phyloP scores from a whole-genome alignment of 2,888 invertebrate genomes.

The Drosophila antonietae region DNA sequence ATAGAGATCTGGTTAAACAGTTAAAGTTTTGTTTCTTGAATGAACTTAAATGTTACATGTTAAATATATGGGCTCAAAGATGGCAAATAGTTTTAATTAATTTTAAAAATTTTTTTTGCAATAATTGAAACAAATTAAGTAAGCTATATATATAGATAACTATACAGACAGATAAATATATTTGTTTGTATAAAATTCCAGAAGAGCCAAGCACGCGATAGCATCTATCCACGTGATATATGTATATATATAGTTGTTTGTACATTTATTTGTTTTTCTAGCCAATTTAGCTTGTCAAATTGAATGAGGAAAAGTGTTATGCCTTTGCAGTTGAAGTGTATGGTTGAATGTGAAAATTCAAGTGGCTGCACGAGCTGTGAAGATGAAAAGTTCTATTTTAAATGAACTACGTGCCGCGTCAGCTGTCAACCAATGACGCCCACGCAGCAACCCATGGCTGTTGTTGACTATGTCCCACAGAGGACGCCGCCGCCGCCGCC shows the following conservation, averaged over 20 bases:
- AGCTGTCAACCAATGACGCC: slow-evolving; percentile 47
- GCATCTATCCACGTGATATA: background rate
- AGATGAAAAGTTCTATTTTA: slow-evolving; percentile 56
- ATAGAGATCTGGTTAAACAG: too few species aligned
- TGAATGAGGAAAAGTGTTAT: background rate
- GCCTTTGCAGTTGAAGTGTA: slow-evolving; percentile 19
- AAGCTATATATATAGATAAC: background rate
- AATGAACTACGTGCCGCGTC: slow-evolving; percentile 49
- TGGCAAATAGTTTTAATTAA: background rate
- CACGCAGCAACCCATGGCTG: slow-evolving; percentile 30
- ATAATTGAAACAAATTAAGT: background rate
- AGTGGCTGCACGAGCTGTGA: slow-evolving; percentile 43
- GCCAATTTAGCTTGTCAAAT: slow-evolving; percentile 1
- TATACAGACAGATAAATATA: background rate
- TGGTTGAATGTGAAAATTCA: slow-evolving; percentile 34
- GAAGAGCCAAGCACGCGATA: background rate
- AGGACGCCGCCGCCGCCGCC: slow-evolving; percentile 4
- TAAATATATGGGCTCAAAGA: too few species aligned
- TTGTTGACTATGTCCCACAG: slow-evolving; percentile 10
- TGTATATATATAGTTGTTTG: background rate
- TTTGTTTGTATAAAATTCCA: background rate
- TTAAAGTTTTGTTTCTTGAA: too few species aligned
- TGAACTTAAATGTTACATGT: too few species aligned
- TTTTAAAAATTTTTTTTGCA: background rate
- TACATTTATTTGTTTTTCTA: background rate